Evolutionary conservation across 2,888 invertebrate species (phyloP).

Genomic region (Philaethria dido): DNA sequence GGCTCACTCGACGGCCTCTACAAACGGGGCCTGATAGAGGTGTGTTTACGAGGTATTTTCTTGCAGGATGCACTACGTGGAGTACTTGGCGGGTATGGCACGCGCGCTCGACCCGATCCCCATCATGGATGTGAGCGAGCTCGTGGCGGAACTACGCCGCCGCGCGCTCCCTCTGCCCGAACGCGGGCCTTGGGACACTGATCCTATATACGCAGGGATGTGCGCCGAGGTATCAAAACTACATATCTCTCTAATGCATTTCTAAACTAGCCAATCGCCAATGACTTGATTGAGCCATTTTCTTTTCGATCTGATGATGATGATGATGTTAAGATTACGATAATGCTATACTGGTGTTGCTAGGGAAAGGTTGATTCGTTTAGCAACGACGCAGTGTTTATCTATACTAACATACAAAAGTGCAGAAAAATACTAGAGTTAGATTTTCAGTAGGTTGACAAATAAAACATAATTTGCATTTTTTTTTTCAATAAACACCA

Average conservation of each 20-base stretch:
- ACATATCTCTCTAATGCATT: background rate
- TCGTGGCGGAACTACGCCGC: constrained; percentile 93
- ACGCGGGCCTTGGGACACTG: constrained; percentile 91
- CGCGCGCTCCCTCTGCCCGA: constrained; percentile 93
- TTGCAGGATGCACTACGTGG: constrained; percentile 96
- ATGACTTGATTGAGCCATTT: background rate
- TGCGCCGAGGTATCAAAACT: constrained; percentile 89
- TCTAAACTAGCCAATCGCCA: background rate
- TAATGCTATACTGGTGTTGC: no score
- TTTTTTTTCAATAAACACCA: no score
- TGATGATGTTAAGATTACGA: no score
- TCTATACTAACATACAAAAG: no score
- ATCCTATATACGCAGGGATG: constrained; percentile 92
- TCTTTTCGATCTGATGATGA: background rate
- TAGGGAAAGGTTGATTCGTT: no score
- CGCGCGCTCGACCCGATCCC: constrained; percentile 94
- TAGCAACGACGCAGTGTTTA: no score
- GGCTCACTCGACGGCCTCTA: constrained; percentile 87
- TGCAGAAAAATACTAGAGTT: no score
- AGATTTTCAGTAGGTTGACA: no score
- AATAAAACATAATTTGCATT: no score
- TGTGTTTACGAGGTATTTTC: constrained; percentile 66
- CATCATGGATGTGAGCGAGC: constrained; percentile 93
- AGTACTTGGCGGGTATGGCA: constrained; percentile 95
- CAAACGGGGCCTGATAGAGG: constrained; percentile 86